Percentiles rank a stretch among this genome's conserved stretches.
phyloP scores from a whole-genome alignment of 1,140 invertebrate genomes.

The Magallana angulata region DNA sequence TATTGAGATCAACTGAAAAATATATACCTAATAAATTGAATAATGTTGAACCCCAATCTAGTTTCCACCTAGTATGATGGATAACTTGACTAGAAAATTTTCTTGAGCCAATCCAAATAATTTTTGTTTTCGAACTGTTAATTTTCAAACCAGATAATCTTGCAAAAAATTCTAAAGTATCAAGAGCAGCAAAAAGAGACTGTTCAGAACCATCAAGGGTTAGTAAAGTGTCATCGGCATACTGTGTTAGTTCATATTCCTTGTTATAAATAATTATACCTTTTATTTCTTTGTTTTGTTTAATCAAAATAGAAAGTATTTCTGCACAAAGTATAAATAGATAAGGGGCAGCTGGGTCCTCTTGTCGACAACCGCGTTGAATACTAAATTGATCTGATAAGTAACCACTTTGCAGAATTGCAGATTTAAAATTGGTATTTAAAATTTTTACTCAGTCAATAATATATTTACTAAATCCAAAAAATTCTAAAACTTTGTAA shows the following conservation, averaged over 20 bases:
- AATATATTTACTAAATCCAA: conserved; percentile 46
- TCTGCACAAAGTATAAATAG: conserved; percentile 49
- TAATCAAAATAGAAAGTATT: conserved; percentile 48
- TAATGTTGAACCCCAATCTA: not conserved
- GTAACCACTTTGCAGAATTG: conserved; percentile 43
- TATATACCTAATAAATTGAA: conserved; percentile 40
- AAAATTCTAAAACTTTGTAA: conserved; percentile 43
- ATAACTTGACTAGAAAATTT: conserved; percentile 34
- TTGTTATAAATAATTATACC: conserved; percentile 47
- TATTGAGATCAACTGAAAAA: conserved; percentile 39
- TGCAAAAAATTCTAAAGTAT: not conserved
- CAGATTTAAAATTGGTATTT: conserved; percentile 47
- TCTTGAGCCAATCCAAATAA: not conserved
- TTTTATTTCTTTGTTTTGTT: conserved; percentile 40
- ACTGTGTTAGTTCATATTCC: conserved; percentile 40
- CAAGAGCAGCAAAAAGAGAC: conserved; percentile 26
- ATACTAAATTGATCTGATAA: conserved; percentile 44
- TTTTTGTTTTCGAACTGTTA: conserved; percentile 50
- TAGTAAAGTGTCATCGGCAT: not conserved
- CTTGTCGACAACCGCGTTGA: conserved; percentile 48
- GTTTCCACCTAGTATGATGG: conserved; percentile 31
- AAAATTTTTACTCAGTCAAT: conserved; percentile 50
- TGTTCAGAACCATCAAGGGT: conserved; percentile 8
- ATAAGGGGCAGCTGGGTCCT: conserved; percentile 48
- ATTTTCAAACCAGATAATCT: conserved; percentile 45